Base-by-base conservation (phyloP, 2,113 vertebrate genomes). In the Platysteira castanea region DNA sequence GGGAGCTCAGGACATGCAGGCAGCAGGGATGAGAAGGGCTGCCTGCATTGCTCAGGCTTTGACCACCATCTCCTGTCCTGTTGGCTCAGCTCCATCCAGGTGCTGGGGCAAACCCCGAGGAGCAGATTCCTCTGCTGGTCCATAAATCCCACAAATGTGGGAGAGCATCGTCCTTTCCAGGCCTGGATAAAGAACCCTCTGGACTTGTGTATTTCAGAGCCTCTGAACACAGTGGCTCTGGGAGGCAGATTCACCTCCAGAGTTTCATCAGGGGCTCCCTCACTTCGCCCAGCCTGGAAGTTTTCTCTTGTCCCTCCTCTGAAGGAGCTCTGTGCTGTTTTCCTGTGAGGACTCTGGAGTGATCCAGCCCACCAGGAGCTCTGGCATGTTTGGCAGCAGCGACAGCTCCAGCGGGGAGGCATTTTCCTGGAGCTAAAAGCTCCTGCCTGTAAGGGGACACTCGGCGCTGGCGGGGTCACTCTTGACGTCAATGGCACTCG, bases 401-500 rank as follows among this genome's bases (percentile, higher is more conserved):
- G 60, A 65, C 46, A 69, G 87, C 76, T 96, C 80, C 78, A 94
- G 85, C 91, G 70, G 2, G 5, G 90, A 93, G 94, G 71, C 90
- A 91, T 95, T 94, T 93, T 91, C 88, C 89, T 18, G 1, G 74
- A 94, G 89, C 28, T 47, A 94, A 95, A 89, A 56, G 71, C 87
- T 91, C 78, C 95, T 64, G 87, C 71, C 83, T 93, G 96, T 97
- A 97, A 97, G 3, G 74, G 83, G 96, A 97, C 75, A 94, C 96
- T 83, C 28, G 2, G 92, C 75, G 42, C 87, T 79, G 67, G n/a
- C 18, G 14, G 95, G 95, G 96, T 96, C 96, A 96, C 70, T 64
- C 85, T 93, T 96, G 96, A 97, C 96, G 95, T 97, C 96, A 96
- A 10, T 93, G 93, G 52, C 69, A 91, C 77, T 77, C 7, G 3